Percentiles rank a stretch among this genome's conserved stretches.
Evolutionary conservation across 2,797 vertebrate species (phyloP).

Genomic region (Thalassophryne amazonica): DNA sequence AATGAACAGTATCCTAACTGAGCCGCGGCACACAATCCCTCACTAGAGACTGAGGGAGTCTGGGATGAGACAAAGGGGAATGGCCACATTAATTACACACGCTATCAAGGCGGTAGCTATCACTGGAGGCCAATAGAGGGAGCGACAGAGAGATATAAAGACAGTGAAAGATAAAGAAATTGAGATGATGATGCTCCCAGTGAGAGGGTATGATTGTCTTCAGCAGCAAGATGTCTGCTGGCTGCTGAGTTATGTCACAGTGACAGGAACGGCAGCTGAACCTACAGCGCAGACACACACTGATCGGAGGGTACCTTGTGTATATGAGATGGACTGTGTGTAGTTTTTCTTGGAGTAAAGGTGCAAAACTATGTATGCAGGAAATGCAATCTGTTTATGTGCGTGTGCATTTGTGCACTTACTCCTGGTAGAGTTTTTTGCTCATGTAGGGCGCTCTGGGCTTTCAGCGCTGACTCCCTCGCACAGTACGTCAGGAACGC

Average conservation of each 20-base stretch:
- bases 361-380: too few relatives aligned
- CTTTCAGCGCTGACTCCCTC: conserved; percentile 89
- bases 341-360: neutral
- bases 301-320: conserved; percentile 8
- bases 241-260: conserved; percentile 68
- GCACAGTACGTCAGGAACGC: conserved; percentile 86
- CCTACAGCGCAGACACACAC: conserved; percentile 28
- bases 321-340: conserved; percentile 3
- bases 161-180: conserved; percentile 47
- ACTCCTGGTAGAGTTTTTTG: conserved; percentile 93
- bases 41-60: conserved; percentile 54
- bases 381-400: conserved; percentile 25
- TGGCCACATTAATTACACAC: conserved; percentile 73
- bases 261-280: conserved; percentile 62
- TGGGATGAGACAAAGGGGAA: conserved; percentile 69
- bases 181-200: conserved; percentile 56
- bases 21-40: conserved; percentile 49
- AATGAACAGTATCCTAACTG: conserved; percentile 62
- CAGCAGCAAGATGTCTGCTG: conserved; percentile 63
- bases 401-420: conserved; percentile 61
- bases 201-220: conserved; percentile 65
- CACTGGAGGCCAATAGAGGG: conserved; percentile 55
- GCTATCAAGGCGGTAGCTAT: conserved; percentile 63
- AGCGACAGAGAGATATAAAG: conserved; percentile 46
- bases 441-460: conserved; percentile 90